These are phyloP conservation scores for Brienomyrus longianalis DNA, from an alignment of 2,113 vertebrate genomes.

Conservation along the genomic window DNA sequence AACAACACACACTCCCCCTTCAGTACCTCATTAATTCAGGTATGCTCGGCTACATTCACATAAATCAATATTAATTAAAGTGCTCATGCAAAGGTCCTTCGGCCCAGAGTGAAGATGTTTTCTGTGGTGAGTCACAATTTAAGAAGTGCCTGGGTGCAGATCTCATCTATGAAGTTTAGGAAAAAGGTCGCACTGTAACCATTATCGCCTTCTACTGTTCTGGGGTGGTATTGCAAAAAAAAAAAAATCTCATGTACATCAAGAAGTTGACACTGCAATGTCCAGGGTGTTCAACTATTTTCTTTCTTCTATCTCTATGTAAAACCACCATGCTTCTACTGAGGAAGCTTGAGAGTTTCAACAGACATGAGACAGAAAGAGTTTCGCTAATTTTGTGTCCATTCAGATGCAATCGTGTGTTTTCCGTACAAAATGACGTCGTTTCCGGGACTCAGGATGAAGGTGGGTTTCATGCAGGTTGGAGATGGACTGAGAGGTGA, in stretches of 20 bases:
- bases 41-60: background rate
- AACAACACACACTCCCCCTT: background rate
- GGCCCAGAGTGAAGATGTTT: no score
- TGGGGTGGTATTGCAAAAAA: background rate
- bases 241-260: background rate
- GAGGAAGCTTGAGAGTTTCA: background rate
- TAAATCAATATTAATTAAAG: background rate
- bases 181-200: background rate
- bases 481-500: background rate
- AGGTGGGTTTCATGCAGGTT: background rate
- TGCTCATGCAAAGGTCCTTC: background rate
- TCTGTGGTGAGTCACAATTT: background rate
- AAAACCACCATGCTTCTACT: background rate
- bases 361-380: background rate
- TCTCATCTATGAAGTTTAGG: background rate
- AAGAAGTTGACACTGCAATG: background rate
- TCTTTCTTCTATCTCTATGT: background rate
- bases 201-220: background rate
- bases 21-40: background rate
- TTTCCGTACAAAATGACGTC: background rate
- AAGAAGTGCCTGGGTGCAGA: background rate
- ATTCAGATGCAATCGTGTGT: background rate
- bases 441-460: background rate
- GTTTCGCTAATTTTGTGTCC: background rate
- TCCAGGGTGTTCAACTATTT: background rate